A percentile compares a stretch with the other conserved stretches of the same genome.
Conservation (phyloP, 2,888 invertebrate species). For the Dorcus parallelipipedus region DNA sequence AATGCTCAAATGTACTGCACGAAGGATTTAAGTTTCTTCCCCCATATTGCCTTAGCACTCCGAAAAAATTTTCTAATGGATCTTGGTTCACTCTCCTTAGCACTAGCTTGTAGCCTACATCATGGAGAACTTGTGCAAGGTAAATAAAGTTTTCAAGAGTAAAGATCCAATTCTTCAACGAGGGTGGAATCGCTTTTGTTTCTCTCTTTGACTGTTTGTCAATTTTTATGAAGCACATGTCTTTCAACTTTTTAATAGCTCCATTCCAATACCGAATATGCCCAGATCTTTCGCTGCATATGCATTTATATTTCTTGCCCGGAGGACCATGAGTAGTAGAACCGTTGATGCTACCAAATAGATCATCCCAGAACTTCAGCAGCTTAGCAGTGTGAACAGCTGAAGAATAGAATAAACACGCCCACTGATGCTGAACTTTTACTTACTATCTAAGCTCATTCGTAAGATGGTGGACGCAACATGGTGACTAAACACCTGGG, state of each 20-base stretch:
- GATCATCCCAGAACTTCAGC: neutral
- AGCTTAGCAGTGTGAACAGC: neutral
- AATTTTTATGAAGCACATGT: neutral
- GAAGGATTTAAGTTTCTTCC: neutral
- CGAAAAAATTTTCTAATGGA: neutral
- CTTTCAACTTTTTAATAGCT: neutral
- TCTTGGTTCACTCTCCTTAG: neutral
- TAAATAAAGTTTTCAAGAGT: neutral
- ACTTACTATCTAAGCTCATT: neutral
- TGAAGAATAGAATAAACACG: neutral
- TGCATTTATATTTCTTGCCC: neutral
- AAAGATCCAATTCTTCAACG: neutral
- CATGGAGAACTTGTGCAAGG: neutral
- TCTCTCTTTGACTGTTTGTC: neutral
- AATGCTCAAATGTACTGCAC: neutral
- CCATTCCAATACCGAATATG: neutral
- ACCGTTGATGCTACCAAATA: neutral
- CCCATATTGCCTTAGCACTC: neutral
- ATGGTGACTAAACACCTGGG: neutral
- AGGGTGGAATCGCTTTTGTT: neutral
- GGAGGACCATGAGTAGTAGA: neutral
- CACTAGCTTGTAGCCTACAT: neutral
- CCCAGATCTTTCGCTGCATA: neutral
- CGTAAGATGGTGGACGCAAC: neutral
- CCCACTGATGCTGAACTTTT: neutral